Base-by-base conservation (phyloP, 2,888 invertebrate genomes). In the Lymantria dispar region DNA sequence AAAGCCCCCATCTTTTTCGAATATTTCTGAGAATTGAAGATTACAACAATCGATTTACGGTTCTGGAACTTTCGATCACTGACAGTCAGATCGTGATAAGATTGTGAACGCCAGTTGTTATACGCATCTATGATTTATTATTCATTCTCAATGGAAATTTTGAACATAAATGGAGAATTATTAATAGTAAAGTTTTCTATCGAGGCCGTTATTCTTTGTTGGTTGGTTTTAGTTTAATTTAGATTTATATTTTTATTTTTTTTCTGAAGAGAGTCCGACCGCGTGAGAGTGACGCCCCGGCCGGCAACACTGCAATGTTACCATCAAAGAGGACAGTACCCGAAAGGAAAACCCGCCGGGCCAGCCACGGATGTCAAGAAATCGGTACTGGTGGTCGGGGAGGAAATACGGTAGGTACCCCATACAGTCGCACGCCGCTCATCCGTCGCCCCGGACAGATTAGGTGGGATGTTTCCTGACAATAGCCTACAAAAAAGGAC, bases 1-100 rank as follows among this genome's bases (percentile, higher is more conserved):
- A 33, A 33, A 33, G 8, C 5, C 9, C 8, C 8, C 22, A 22
- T 33, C 33, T 33, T 8, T 10, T 10, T 33, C 33, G 33, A 33
- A 33, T 33, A 33, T 36, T 44, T 44, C 15, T 22, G 10, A 29
- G 31, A 44, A 54, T 42, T 42, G 41, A 29, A 54, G 56, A 65
- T 59, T 65, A 62, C 53, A 62, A 62, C 62, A 62, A 62, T 56
- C 50, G 49, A 33, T 56, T 57, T 45, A 49, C 44, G n/a, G 56
- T 54, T 11, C 40, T 9, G 42, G 9, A 54, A 59, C 37, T 62
- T 56, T 45, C 47, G 15, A 52, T 42, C 56, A 54, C 45, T 51
- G 54, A 65, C 52, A 47, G 48, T 43, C 46, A 42, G 37, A 54
- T 52, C 60, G 54, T 57, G 52, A 58, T 54, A 58, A 58, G 58